These are phyloP conservation scores for Emydoidea blandingii DNA, from an alignment of 2,797 vertebrate genomes.

Conservation along the genomic window DNA sequence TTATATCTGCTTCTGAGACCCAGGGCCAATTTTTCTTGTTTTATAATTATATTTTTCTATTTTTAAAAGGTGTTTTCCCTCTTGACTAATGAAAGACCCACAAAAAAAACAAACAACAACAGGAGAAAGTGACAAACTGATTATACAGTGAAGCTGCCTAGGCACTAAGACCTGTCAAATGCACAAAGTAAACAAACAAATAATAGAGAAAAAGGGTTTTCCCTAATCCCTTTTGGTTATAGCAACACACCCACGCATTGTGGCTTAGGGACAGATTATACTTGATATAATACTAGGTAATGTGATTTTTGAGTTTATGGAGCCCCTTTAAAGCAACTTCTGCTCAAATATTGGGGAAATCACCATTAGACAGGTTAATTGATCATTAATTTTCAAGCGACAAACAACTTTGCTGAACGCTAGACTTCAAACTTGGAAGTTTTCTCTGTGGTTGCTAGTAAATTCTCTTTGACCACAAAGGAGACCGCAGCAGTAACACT, in stretches of 20 bases:
- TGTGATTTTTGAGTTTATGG: constrained; percentile 8
- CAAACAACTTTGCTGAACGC: constrained; percentile 18
- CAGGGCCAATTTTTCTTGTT: not conserved
- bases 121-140: not conserved
- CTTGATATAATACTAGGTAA: not conserved
- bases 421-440: not conserved
- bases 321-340: constrained; percentile 6
- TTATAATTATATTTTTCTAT: not conserved
- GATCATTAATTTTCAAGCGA: constrained; percentile 26
- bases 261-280: not conserved
- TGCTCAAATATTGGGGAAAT: constrained; percentile 13
- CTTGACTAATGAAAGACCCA: not conserved
- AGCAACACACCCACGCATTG: not conserved
- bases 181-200: not conserved
- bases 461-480: not conserved
- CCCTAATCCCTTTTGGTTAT: not conserved
- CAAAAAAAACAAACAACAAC: not conserved
- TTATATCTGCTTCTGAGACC: not conserved
- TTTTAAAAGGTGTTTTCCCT: not conserved
- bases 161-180: not conserved
- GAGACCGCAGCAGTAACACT: not conserved
- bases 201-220: not conserved
- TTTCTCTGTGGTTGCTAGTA: not conserved
- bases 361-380: not conserved
- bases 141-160: not conserved